Percentiles rank a stretch among this genome's conserved stretches.
phyloP scores from a whole-genome alignment of 1,140 invertebrate species.

The Drosophila nebulosa region DNA sequence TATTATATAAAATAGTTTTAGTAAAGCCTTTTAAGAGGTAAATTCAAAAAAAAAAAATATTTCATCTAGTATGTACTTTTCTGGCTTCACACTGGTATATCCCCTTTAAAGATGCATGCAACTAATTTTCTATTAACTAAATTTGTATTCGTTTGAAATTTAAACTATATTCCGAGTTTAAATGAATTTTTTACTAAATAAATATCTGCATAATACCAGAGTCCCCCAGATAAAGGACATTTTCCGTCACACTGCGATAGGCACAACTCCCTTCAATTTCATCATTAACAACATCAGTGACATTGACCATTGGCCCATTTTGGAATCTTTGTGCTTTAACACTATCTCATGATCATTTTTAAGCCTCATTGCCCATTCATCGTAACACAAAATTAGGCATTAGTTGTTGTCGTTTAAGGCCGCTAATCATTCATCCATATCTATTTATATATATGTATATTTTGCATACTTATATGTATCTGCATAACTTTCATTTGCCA shows the following conservation, averaged over 20 bases:
- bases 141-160: neutral
- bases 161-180: neutral
- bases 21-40: too few relatives aligned
- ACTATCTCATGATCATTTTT: neutral
- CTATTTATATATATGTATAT: neutral
- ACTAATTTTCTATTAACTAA: neutral
- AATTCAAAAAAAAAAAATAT: too few relatives aligned
- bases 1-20: too few relatives aligned
- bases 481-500: conserved; percentile 40
- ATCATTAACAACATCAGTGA: neutral
- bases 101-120: neutral
- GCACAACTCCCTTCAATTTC: neutral
- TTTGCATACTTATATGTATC: conserved; percentile 2
- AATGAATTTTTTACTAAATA: neutral
- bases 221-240: neutral
- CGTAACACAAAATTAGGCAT: conserved; percentile 49
- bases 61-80: too few relatives aligned
- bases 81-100: too few relatives aligned
- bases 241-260: neutral
- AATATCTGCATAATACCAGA: neutral
- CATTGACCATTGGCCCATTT: neutral
- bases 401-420: conserved; percentile 29
- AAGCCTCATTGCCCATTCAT: conserved; percentile 11
- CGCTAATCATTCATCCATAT: neutral
- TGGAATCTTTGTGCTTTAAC: neutral